phyloP scores from a whole-genome alignment of 1,140 invertebrate species.

The Drosophila kikkawai region DNA sequence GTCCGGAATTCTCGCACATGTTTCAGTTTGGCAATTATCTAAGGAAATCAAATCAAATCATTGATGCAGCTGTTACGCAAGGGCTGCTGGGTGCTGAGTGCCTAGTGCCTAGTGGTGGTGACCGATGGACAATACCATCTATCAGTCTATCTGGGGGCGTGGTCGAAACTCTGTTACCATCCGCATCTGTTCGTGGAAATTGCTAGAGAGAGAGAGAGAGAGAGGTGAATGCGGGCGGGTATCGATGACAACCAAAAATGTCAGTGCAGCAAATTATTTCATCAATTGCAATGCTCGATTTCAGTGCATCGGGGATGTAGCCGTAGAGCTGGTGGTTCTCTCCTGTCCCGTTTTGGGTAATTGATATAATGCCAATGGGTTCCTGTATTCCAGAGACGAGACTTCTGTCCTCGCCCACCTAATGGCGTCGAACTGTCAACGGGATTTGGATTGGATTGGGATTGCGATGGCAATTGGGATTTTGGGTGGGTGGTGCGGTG shows the following conservation, averaged over 20 bases:
- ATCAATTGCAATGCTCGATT: slow-evolving; percentile 80
- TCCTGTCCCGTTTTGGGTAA: slow-evolving; percentile 63
- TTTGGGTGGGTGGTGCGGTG: slow-evolving; percentile 5
- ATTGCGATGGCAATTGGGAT: slow-evolving; percentile 23
- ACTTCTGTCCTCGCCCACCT: slow-evolving; percentile 65
- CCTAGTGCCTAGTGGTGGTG: slow-evolving; percentile 6
- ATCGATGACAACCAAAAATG: slow-evolving; percentile 68
- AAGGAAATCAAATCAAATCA: slow-evolving; percentile 73
- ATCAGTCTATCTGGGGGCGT: slow-evolving; percentile 46
- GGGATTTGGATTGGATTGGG: slow-evolving; percentile 48
- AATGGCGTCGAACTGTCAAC: slow-evolving; percentile 74
- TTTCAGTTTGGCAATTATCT: slow-evolving; percentile 61
- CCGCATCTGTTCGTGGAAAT: slow-evolving; percentile 48
- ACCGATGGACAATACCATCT: slow-evolving; percentile 32
- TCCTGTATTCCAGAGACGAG: slow-evolving; percentile 5
- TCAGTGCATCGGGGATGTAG: slow-evolving; percentile 35
- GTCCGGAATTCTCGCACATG: slow-evolving; percentile 63
- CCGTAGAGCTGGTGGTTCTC: neutral
- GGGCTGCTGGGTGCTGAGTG: neutral
- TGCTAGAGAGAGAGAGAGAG: neutral
- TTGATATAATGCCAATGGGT: slow-evolving; percentile 75
- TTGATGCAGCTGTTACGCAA: slow-evolving; percentile 55
- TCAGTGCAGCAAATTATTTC: slow-evolving; percentile 76
- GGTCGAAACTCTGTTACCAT: slow-evolving; percentile 40
- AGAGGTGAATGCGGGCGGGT: slow-evolving; percentile 12